phyloP scores from a whole-genome alignment of 37 sponge, comb jelly and placozoan genomes.

The Petrosia ficiformis region DNA sequence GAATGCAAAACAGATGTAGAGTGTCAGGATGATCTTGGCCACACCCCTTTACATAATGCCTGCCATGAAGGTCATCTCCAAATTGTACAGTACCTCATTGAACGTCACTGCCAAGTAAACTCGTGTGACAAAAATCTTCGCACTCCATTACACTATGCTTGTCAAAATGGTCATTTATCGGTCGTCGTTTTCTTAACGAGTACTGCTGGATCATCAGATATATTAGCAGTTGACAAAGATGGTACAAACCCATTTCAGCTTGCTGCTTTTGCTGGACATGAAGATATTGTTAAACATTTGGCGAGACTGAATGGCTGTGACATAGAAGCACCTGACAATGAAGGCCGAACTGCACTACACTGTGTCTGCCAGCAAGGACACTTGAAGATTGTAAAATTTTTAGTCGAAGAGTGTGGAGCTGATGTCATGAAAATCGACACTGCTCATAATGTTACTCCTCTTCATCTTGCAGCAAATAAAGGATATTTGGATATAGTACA shows the following conservation, averaged over 20 bases:
- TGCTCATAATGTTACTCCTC: conserved; percentile 17
- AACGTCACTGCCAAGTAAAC: neutral
- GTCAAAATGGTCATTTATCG: conserved; percentile 14
- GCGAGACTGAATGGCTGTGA: neutral
- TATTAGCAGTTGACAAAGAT: neutral
- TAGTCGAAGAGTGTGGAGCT: conserved; percentile 15
- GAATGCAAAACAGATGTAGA: neutral
- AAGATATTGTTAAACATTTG: neutral
- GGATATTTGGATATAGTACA: conserved; percentile 14
- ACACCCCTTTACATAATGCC: conserved; percentile 4
- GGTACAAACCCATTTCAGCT: conserved; percentile 14
- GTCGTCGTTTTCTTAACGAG: neutral
- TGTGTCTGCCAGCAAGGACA: conserved; percentile 64
- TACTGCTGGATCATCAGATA: neutral
- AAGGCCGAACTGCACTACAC: conserved; percentile 36
- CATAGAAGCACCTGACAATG: conserved; percentile 4
- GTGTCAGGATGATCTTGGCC: neutral
- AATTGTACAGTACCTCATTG: conserved; percentile 37
- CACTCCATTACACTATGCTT: conserved; percentile 33
- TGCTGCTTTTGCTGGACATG: conserved; percentile 2
- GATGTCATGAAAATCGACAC: conserved; percentile 10
- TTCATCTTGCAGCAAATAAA: conserved; percentile 19
- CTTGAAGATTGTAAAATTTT: conserved; percentile 47
- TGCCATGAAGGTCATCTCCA: conserved; percentile 15
- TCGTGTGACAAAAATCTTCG: neutral